These are phyloP conservation scores for Pyrocephalus nanus DNA, from an alignment of 2,797 vertebrate genomes.

Conservation along the genomic window DNA sequence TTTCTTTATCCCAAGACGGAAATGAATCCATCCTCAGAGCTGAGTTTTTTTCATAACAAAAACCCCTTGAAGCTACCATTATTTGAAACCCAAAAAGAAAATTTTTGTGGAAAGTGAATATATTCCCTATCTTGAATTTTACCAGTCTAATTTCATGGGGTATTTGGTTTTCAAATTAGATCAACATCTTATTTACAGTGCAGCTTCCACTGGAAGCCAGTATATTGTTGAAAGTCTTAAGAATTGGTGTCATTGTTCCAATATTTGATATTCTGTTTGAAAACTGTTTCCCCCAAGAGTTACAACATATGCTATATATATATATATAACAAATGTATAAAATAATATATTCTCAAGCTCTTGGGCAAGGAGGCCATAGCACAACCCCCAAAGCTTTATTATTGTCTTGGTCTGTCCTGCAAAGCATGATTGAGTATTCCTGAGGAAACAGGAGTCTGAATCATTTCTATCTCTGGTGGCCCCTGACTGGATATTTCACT, in stretches of 20 bases:
- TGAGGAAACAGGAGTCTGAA: neutral
- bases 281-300: neutral
- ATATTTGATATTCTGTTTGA: neutral
- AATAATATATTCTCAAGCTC: neutral
- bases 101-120: neutral
- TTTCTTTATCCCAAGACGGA: neutral
- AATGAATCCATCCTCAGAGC: neutral
- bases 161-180: neutral
- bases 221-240: neutral
- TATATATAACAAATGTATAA: neutral
- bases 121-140: neutral
- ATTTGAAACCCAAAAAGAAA: neutral
- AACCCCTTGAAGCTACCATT: neutral
- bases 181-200: neutral
- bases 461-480: neutral
- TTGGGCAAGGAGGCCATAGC: neutral
- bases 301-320: neutral
- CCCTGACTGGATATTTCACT: neutral
- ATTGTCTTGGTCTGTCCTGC: neutral
- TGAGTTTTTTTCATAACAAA: neutral
- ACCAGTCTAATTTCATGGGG: neutral
- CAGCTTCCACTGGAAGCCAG: neutral
- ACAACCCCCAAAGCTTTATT: neutral
- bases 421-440: neutral
- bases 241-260: neutral